Evolutionary conservation across 2,888 invertebrate genomes (phyloP).

Genomic region (Magallana nippona): DNA sequence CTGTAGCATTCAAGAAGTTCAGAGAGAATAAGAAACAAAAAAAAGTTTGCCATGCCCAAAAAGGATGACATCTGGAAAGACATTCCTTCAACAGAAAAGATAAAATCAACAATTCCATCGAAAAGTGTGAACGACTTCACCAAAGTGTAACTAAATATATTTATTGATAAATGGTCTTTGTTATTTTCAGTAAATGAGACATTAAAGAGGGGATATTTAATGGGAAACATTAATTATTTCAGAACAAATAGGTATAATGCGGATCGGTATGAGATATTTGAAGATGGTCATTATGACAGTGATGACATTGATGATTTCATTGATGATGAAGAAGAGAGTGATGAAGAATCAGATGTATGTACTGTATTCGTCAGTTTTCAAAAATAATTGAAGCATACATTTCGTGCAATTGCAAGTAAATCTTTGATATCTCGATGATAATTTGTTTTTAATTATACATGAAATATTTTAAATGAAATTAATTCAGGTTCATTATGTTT

Average conservation of each 20-base stretch:
- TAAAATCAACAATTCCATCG: neutral
- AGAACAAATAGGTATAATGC: conserved; percentile 19
- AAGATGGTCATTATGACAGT: conserved; percentile 4
- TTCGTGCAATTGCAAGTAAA: too few relatives aligned
- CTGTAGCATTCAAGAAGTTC: conserved; percentile 7
- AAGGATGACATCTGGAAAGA: conserved; percentile 3
- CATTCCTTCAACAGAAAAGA: conserved; percentile 4
- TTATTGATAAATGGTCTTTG: too few relatives aligned
- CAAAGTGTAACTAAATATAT: neutral
- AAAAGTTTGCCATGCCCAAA: conserved; percentile 13
- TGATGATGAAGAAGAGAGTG: conserved; percentile 14
- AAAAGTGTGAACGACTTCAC: conserved; percentile 20
- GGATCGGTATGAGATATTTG: conserved; percentile 18
- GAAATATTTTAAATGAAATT: too few relatives aligned
- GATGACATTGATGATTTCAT: conserved; percentile 16
- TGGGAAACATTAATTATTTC: neutral
- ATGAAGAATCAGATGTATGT: neutral
- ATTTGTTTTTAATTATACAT: too few relatives aligned
- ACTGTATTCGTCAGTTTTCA: too few relatives aligned
- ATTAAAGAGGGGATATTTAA: neutral
- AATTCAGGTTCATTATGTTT: too few relatives aligned
- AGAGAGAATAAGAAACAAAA: conserved; percentile 15
- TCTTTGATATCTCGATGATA: too few relatives aligned
- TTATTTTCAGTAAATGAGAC: too few relatives aligned
- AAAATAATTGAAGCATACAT: too few relatives aligned